phyloP scores from a whole-genome alignment of 2,888 invertebrate genomes.

The Vandiemenella viatica region DNA sequence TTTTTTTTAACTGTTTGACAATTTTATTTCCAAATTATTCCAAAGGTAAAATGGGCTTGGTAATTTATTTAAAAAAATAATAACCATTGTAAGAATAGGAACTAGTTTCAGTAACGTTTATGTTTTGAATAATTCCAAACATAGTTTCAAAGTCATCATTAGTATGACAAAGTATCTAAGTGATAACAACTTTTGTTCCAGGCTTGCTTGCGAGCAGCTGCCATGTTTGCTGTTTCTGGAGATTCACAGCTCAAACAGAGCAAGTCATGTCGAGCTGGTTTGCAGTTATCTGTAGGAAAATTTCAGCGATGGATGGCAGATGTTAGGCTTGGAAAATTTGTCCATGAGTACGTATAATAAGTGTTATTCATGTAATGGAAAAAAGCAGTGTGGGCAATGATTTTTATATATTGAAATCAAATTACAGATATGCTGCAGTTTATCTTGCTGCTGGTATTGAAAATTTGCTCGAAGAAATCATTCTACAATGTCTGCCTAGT shows the following conservation, averaged over 20 bases:
- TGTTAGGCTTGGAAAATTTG: constrained; percentile 65
- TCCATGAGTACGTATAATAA: constrained; percentile 53
- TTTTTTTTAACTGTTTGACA: too few relatives aligned
- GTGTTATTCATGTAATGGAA: not conserved
- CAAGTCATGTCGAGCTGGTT: constrained; percentile 69
- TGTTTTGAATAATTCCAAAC: too few relatives aligned
- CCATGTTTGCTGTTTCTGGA: constrained; percentile 80
- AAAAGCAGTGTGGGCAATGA: not conserved
- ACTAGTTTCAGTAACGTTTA: too few relatives aligned
- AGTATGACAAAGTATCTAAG: too few relatives aligned
- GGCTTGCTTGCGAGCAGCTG: constrained; percentile 74
- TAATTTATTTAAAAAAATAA: too few relatives aligned
- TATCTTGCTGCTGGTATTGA: constrained; percentile 81
- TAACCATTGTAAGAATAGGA: too few relatives aligned
- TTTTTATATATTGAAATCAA: constrained; percentile 5
- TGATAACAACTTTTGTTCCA: too few relatives aligned
- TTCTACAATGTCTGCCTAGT: constrained; percentile 49
- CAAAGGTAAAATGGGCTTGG: too few relatives aligned
- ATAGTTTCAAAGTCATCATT: too few relatives aligned
- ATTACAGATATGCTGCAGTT: constrained; percentile 67
- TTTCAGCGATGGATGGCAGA: constrained; percentile 92
- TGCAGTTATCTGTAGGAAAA: constrained; percentile 71
- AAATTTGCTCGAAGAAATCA: constrained; percentile 73
- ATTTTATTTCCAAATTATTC: too few relatives aligned
- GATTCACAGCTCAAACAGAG: constrained; percentile 69